Evolutionary conservation across 2,113 vertebrate genomes (phyloP).

Genomic region (Ascaphus truei): DNA sequence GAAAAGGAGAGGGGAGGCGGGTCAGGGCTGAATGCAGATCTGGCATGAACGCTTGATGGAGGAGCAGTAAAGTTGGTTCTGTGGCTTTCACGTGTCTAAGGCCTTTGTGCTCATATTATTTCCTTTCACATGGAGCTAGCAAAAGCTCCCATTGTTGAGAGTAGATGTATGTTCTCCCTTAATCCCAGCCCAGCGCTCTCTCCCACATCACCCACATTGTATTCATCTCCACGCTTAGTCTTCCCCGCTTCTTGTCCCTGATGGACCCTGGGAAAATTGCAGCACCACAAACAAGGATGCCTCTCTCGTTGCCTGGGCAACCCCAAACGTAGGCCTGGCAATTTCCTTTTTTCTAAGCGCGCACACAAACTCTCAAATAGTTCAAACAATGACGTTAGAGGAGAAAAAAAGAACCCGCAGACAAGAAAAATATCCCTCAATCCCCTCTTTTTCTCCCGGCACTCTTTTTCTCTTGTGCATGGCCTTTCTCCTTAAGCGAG

Average conservation of each 20-base stretch:
- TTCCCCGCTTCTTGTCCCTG: constrained; percentile 44
- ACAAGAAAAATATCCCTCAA: constrained; percentile 35
- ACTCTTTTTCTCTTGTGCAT: neutral
- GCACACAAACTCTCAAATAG: constrained; percentile 3
- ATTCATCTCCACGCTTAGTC: constrained; percentile 41
- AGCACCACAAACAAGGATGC: constrained; percentile 55
- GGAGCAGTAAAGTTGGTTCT: constrained; percentile 38
- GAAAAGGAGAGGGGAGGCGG: constrained; percentile 26
- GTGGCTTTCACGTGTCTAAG: constrained; percentile 52
- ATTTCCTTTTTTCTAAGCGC: constrained; percentile 42
- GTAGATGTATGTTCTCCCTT: constrained; percentile 49
- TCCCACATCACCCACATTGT: constrained; percentile 34
- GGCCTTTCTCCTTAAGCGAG: constrained; percentile 15
- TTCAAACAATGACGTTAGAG: constrained; percentile 53
- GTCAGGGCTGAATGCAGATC: constrained; percentile 39
- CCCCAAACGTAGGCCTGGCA: constrained; percentile 45
- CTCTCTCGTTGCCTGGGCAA: constrained; percentile 52
- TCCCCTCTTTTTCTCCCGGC: neutral
- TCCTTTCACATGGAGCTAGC: constrained; percentile 53
- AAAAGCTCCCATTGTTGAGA: constrained; percentile 33
- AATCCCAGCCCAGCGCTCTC: constrained; percentile 35
- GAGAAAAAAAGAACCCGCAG: constrained; percentile 45
- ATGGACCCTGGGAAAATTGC: constrained; percentile 66
- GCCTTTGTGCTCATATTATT: constrained; percentile 46
- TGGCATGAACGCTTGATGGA: constrained; percentile 41